These are phyloP conservation scores for Amiota minor DNA, from an alignment of 2,888 invertebrate species.

Conservation along the genomic window DNA sequence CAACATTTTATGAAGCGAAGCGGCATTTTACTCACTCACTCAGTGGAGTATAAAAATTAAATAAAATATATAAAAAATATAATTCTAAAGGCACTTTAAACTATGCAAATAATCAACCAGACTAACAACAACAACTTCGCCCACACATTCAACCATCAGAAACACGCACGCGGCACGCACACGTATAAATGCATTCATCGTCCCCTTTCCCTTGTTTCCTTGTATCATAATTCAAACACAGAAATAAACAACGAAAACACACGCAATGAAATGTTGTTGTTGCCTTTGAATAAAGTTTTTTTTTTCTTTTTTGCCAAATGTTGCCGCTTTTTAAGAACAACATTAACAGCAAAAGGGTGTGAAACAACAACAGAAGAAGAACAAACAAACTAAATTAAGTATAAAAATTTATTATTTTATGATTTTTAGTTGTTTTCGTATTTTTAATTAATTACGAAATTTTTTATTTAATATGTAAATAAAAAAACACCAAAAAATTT, in stretches of 20 bases:
- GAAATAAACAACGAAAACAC: slow-evolving; percentile 28
- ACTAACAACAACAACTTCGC: too few species aligned
- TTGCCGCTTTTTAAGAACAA: background rate
- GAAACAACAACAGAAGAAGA: background rate
- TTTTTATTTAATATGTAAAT: slow-evolving; percentile 18
- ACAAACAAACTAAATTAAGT: background rate
- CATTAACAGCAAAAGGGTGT: background rate
- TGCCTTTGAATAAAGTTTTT: background rate
- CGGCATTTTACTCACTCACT: slow-evolving; percentile 21
- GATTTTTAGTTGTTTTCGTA: background rate
- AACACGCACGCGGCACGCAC: slow-evolving; percentile 37
- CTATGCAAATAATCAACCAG: too few species aligned
- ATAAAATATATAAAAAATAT: background rate
- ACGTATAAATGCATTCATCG: background rate
- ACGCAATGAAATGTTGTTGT: background rate
- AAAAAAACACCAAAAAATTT: background rate
- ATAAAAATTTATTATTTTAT: background rate
- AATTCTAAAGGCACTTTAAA: too few species aligned
- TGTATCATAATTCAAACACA: too few species aligned
- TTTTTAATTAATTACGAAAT: slow-evolving; percentile 19
- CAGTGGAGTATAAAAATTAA: slow-evolving; percentile 26
- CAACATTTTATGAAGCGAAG: slow-evolving; percentile 19
- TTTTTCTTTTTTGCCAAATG: slow-evolving; percentile 18
- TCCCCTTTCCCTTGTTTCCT: too few species aligned
- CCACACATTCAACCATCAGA: too few species aligned